These are phyloP conservation scores for Oppia nitens DNA, from an alignment of 1,140 invertebrate genomes.

Conservation along the genomic window DNA sequence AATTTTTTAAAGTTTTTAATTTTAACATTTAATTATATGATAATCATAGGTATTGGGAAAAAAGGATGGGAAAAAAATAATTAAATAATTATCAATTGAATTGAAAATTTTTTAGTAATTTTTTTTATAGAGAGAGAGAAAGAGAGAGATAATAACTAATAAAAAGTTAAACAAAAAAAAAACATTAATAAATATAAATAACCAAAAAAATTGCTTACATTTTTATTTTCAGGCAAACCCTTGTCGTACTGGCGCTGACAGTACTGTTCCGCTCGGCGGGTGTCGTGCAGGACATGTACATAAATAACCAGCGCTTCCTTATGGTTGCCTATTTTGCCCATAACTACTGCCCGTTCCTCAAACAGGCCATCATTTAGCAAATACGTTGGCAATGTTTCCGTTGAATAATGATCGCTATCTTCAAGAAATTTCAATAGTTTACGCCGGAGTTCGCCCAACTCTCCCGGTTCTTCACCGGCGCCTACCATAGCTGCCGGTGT, in stretches of 20 bases:
- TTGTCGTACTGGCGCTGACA: slow-evolving; percentile 42
- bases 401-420: slow-evolving; percentile 60
- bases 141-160: background rate
- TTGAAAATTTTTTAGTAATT: background rate
- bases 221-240: slow-evolving; percentile 33
- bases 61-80: background rate
- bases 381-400: slow-evolving; percentile 68
- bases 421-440: slow-evolving; percentile 71
- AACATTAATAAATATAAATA: slow-evolving; percentile 6
- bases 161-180: background rate
- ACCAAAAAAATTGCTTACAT: slow-evolving; percentile 26
- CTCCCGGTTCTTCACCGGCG: slow-evolving; percentile 39
- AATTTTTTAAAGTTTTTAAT: too few relatives aligned
- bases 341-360: slow-evolving; percentile 79
- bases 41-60: too few relatives aligned
- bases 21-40: too few relatives aligned
- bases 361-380: slow-evolving; percentile 69
- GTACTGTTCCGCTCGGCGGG: slow-evolving; percentile 61
- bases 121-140: background rate
- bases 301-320: slow-evolving; percentile 85
- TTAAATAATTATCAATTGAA: background rate
- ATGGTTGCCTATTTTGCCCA: slow-evolving; percentile 68
- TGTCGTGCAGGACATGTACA: slow-evolving; percentile 59
- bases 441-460: slow-evolving; percentile 42
- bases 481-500: slow-evolving; percentile 32